Evolutionary conservation across 2,888 invertebrate species (phyloP), one percentile per base, ranked within the genome.

Genomic region (Eupithecia dodoneata): DNA sequence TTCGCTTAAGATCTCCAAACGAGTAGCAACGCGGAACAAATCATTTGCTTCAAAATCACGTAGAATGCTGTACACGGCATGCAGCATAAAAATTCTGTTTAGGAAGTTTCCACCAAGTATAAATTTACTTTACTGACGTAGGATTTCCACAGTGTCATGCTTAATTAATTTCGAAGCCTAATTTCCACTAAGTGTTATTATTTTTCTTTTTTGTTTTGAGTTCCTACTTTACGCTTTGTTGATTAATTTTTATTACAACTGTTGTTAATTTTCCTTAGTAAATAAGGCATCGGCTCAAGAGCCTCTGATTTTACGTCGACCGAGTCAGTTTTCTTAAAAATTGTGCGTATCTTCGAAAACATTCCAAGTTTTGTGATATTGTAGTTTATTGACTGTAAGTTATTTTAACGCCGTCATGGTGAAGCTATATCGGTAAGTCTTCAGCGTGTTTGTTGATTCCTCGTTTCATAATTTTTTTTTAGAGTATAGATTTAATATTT

Each of bases 31-130:
- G 82, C 82, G 79, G 82, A 85, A 79, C 79, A 81, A 82, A 85
- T 83, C 79, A 81, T 69, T 44, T 69, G n/a, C 15, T 42, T 44
- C 7, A 18, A 42, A 42, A 44, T 45, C 45, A 15, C 73, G 84
- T 91, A 92, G 85, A 92, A 92, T 93, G 92, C 93, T 92, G 91
- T 93, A 91, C 90, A 87, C 82, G 81, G 83, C 77, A 87, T 91
- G 91, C 92, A 91, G 92, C 92, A 88, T 88, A 79, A 83, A 81
- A 78, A 85, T 89, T 72, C 88, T 89, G 82, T 91, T 85, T 76
- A 89, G 84, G 84, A 93, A 92, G 84, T 85, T 91, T 78, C 91
- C 92, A 13, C 85, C 70, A 2, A 47, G 70, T 86, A 55, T 90
- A 89, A 85, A 89, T 84, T 86, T 86, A 87, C 74, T 30, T 59